Evolutionary conservation across 1,140 invertebrate species (phyloP), one percentile per base, ranked within the genome.

Genomic region (Lasioglossum albipes): DNA sequence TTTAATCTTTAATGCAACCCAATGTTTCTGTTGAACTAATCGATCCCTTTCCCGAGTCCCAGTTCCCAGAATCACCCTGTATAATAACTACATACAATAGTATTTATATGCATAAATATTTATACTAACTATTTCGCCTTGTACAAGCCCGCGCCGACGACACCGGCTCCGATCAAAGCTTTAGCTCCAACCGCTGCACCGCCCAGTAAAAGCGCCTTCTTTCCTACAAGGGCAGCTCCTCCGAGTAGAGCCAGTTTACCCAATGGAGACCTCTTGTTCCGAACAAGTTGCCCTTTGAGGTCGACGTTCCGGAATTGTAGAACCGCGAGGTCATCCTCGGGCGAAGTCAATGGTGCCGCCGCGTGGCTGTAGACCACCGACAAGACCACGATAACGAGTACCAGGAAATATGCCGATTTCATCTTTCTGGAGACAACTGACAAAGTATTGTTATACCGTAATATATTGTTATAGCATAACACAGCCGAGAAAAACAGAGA

Each of bases 71-170:
- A 27, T 27, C 27, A 27, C 27, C 27, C 27, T 27, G 27, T 27
- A 27, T 27, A 27, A 1, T 27, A 27, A 27, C 27, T 27, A 27
- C 1, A 27, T 27, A 36, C 2, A 36, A 36, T 36, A 36, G 27
- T 54, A 5, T 54, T 16, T 16, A 16, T 54, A 16, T 16, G 52
- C 57, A 7, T n/a, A 41, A 20, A 3, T 18, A 16, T 27, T 0
- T 27, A 27, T 66, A 84, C 85, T 86, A 36, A 90, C 89, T 70
- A 61, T 79, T 80, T 88, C 45, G 75, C 70, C 22, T 81, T 83
- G 70, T 87, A 84, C 12, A 89, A 79, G 57, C 84, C 83, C 65
- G 75, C 81, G 12, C 88, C 87, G 0, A 84, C 7, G 4, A 74
- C 1, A 16, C 85, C 85, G 4, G 76, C 87, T 1, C 83, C 80